Conservation (phyloP, 2,888 invertebrate species). For the Gari tellinella region DNA sequence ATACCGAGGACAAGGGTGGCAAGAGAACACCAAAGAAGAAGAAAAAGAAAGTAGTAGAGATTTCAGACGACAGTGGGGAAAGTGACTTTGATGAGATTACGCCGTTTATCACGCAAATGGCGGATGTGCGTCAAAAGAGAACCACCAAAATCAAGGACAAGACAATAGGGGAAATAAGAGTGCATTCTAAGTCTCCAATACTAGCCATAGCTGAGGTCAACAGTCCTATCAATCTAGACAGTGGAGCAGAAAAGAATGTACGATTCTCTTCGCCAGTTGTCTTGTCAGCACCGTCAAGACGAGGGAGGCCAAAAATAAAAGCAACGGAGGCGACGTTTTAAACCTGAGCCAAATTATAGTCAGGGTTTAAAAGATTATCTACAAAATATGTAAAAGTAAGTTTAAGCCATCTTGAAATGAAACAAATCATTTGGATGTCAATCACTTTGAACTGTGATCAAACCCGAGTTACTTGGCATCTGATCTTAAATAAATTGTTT, state of each 20-base stretch:
- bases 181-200: slow-evolving; percentile 19
- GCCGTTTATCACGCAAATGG: slow-evolving; percentile 71
- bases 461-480: too few relatives aligned
- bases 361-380: too few relatives aligned
- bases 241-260: slow-evolving; percentile 18
- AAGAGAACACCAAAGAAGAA: slow-evolving; percentile 3
- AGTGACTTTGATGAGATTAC: slow-evolving; percentile 58
- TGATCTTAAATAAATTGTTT: too few relatives aligned
- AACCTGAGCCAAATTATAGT: not conserved
- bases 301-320: slow-evolving; percentile 16
- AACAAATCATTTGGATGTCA: too few relatives aligned
- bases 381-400: too few relatives aligned
- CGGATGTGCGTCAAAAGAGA: slow-evolving; percentile 44
- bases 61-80: slow-evolving; percentile 32
- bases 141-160: slow-evolving; percentile 10
- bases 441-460: too few relatives aligned
- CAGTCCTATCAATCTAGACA: slow-evolving; percentile 2
- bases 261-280: slow-evolving; percentile 42
- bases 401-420: too few relatives aligned
- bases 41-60: slow-evolving; percentile 20
- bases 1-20: slow-evolving; percentile 30
- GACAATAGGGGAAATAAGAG: slow-evolving; percentile 36
- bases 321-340: slow-evolving; percentile 18
- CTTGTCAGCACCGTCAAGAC: slow-evolving; percentile 27
- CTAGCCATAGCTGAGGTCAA: slow-evolving; percentile 7